Evolutionary conservation across 2,888 invertebrate species (phyloP), one percentile per base, ranked within the genome.

Genomic region (Dyspetes luteomarginatus): DNA sequence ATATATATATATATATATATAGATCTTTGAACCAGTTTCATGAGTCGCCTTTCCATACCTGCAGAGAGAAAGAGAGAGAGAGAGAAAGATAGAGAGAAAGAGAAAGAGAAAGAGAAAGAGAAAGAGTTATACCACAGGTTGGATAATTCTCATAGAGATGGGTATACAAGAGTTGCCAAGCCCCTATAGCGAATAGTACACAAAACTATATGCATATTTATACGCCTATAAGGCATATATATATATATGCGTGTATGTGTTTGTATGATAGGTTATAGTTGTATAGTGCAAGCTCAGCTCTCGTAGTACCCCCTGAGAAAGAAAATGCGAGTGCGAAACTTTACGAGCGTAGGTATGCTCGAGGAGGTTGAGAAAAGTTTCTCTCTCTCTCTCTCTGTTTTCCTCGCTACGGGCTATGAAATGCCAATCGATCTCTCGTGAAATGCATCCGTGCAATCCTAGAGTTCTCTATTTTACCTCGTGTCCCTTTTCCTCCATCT

Each of bases 301-400:
- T 52, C 30, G 26, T 36, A 22, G 22, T 58, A 41, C 12, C 71
- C 50, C 28, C 22, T n/a, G 36, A 17, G 58, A 65, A 65, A 74
- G 65, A 74, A 74, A 74, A 45, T 58, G 55, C 65, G n/a, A 64
- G 64, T 55, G 74, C 74, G 48, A 65, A 74, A 74, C 56, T 65
- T 74, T 65, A 73, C 73, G 73, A 73, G 55, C 48, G 26, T 26
- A n/a, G n/a, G n/a, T n/a, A 36, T 30, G 22, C 62, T 24, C 9
- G 15, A 41, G 60, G 36, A n/a, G 41, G 4, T 15, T 9, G 36
- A 48, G 19, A 30, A 1, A n/a, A 58, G 52, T 41, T 55, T 12
- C 36, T 19, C 12, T 41, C 3, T 30, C n/a, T 56, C 56, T n/a
- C 56, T 15, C 12, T 22, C 36, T 19, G 2, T 12, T 22, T 58